Evolutionary conservation across 2,113 vertebrate species (phyloP).

Genomic region (Ailuropoda melanoleuca): DNA sequence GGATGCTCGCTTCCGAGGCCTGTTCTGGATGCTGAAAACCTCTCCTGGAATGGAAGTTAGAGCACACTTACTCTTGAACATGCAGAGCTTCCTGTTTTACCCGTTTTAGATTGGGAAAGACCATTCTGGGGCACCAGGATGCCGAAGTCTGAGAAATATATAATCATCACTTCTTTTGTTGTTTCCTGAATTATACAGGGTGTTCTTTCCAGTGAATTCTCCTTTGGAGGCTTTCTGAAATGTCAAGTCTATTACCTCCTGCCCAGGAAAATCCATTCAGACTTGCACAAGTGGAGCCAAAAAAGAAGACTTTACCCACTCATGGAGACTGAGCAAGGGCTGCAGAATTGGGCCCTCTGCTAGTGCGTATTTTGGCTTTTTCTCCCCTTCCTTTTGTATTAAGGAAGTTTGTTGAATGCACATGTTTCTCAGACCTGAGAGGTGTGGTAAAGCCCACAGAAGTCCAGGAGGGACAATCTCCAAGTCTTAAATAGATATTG

Average conservation of each 20-base stretch:
- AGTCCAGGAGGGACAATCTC: background rate
- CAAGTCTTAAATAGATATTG: background rate
- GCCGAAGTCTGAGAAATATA: background rate
- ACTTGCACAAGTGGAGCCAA: background rate
- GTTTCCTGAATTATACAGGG: background rate
- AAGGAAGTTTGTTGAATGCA: background rate
- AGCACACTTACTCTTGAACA: background rate
- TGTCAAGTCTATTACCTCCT: conserved; percentile 19
- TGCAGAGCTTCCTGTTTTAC: background rate
- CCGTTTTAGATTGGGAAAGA: background rate
- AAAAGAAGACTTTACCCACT: background rate
- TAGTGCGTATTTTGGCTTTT: background rate
- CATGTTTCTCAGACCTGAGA: background rate
- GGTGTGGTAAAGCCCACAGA: background rate
- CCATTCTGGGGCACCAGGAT: background rate
- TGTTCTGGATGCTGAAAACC: background rate
- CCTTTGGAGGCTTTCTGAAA: conserved; percentile 1
- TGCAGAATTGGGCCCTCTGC: background rate
- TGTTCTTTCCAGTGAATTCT: background rate
- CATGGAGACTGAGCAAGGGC: background rate
- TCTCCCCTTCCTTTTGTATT: background rate
- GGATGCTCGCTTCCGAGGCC: background rate
- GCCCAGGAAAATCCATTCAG: background rate
- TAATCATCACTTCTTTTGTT: background rate
- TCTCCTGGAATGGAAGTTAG: background rate